phyloP scores from a whole-genome alignment of 2,113 vertebrate species.

The Chelonoidis abingdonii region DNA sequence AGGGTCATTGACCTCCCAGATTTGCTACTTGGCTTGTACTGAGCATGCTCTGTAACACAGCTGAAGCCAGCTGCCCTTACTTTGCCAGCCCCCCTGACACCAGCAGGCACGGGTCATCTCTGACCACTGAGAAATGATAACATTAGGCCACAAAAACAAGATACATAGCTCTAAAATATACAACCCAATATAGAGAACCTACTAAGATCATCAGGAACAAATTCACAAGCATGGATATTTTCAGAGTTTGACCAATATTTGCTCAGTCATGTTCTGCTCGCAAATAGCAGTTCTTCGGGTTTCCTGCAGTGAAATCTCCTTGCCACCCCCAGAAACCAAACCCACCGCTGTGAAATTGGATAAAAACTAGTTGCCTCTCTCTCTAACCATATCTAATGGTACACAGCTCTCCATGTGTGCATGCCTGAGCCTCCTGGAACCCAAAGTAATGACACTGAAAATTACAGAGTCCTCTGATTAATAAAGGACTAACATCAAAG shows the following conservation, averaged over 20 bases:
- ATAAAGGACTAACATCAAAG: conserved; percentile 25
- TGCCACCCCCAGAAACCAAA: not conserved
- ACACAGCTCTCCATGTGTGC: not conserved
- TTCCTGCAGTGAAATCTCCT: not conserved
- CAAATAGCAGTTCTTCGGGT: not conserved
- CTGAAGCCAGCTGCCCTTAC: too few relatives aligned
- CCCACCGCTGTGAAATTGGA: not conserved
- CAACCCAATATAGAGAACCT: rapidly evolving
- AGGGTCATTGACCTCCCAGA: too few relatives aligned
- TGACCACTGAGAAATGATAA: not conserved
- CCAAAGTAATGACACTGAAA: conserved; percentile 29
- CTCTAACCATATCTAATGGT: not conserved
- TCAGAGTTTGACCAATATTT: not conserved
- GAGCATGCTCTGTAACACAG: too few relatives aligned
- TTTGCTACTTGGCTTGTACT: too few relatives aligned
- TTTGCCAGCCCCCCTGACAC: too few relatives aligned
- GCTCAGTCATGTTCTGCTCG: not conserved
- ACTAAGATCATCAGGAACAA: not conserved
- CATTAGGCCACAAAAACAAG: not conserved
- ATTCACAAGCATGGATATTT: not conserved
- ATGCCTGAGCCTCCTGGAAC: not conserved
- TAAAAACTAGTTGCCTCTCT: not conserved
- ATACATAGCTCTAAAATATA: not conserved
- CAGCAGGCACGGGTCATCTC: too few relatives aligned
- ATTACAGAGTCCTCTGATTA: conserved; percentile 32